These are phyloP conservation scores for Acanthosepion lycidas DNA, from an alignment of 2,888 invertebrate genomes.

Conservation along the genomic window DNA sequence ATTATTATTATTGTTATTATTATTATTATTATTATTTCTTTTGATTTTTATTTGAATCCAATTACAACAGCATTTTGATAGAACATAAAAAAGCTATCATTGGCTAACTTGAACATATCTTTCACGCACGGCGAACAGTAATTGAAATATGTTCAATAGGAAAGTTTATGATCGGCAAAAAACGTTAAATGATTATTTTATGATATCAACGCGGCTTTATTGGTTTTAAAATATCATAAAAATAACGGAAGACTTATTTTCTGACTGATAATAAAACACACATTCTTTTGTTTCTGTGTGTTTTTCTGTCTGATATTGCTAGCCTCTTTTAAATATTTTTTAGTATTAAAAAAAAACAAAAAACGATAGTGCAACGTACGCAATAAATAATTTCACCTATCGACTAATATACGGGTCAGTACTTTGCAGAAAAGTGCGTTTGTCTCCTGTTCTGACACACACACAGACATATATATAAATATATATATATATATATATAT, in stretches of 20 bases:
- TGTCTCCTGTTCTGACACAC: neutral
- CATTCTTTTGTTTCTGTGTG: neutral
- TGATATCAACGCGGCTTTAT: neutral
- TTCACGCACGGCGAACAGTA: neutral
- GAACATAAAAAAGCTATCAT: neutral
- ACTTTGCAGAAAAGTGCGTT: neutral
- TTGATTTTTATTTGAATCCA: neutral
- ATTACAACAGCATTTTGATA: neutral
- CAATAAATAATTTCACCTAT: neutral
- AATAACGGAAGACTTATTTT: slow-evolving; percentile 17
- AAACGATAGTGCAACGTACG: neutral
- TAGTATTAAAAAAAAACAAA: neutral
- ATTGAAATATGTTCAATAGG: neutral
- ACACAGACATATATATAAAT: too few relatives aligned
- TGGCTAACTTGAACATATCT: neutral
- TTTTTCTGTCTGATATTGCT: neutral
- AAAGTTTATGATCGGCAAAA: neutral
- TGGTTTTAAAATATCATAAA: neutral
- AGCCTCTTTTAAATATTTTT: neutral
- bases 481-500: too few relatives aligned
- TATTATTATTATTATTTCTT: neutral
- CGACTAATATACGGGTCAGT: neutral
- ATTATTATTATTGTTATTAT: too few relatives aligned
- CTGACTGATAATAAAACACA: neutral
- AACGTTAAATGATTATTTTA: slow-evolving; percentile 20